Evolutionary conservation across 2,113 vertebrate genomes (phyloP).

Genomic region (Oryzias javanicus): DNA sequence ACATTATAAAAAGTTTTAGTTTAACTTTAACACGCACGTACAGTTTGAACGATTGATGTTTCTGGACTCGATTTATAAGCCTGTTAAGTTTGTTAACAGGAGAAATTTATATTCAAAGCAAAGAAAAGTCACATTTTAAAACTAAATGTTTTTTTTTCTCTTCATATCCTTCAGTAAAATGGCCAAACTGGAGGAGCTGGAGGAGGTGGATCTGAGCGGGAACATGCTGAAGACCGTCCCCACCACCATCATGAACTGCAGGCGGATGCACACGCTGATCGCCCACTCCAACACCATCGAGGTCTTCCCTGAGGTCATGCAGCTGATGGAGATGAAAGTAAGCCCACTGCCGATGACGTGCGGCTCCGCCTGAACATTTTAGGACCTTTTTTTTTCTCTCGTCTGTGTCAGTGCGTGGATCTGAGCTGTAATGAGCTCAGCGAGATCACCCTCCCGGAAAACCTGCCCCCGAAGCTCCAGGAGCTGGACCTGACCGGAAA

Average conservation of each 20-base stretch:
- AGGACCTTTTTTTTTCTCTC: slow-evolving; percentile 16
- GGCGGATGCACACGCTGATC: slow-evolving; percentile 92
- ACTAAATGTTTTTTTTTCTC: too few species aligned
- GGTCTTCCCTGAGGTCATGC: slow-evolving; percentile 98
- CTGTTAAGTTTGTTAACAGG: too few species aligned
- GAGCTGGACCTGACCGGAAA: slow-evolving; percentile 98
- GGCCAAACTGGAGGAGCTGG: slow-evolving; percentile 96
- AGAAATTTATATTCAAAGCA: neutral
- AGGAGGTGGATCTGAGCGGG: slow-evolving; percentile 95
- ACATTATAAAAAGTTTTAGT: too few species aligned
- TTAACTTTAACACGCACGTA: too few species aligned
- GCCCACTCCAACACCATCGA: slow-evolving; percentile 97
- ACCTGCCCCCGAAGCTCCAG: slow-evolving; percentile 92
- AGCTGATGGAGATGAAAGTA: slow-evolving; percentile 96
- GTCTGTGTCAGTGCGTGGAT: slow-evolving; percentile 89
- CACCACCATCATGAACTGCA: slow-evolving; percentile 93
- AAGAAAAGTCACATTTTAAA: neutral
- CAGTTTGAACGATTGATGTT: too few species aligned
- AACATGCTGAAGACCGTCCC: slow-evolving; percentile 97
- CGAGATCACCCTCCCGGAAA: slow-evolving; percentile 92
- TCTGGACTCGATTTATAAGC: too few species aligned
- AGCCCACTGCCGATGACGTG: neutral
- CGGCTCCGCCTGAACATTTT: neutral
- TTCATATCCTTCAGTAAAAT: slow-evolving; percentile 87
- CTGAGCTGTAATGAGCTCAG: slow-evolving; percentile 95